A percentile compares a stretch with the other conserved stretches of the same genome.
These are phyloP conservation scores for Catocala nupta DNA, from an alignment of 2,888 invertebrate genomes.

Conservation along the genomic window DNA sequence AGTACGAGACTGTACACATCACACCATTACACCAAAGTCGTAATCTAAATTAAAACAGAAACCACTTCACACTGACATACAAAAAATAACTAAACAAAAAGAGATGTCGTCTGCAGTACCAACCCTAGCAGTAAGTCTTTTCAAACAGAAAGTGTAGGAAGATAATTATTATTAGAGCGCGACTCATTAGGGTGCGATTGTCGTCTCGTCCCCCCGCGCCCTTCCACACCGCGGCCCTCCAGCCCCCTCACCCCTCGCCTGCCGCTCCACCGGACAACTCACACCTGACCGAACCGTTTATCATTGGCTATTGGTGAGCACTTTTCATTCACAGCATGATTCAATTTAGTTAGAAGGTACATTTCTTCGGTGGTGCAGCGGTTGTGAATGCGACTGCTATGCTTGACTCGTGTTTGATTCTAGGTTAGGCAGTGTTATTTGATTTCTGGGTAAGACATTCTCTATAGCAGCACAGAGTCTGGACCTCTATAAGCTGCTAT, in stretches of 20 bases:
- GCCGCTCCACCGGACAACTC: slow-evolving; percentile 60
- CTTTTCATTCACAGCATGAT: slow-evolving; percentile 68
- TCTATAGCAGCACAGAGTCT: too few species aligned
- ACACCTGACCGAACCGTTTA: slow-evolving; percentile 76
- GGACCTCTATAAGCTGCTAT: too few species aligned
- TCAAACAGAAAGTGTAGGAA: slow-evolving; percentile 84
- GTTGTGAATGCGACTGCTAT: too few species aligned
- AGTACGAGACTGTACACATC: too few species aligned
- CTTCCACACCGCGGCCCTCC: slow-evolving; percentile 19
- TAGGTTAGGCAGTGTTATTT: too few species aligned
- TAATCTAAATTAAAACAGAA: too few species aligned
- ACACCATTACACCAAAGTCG: too few species aligned
- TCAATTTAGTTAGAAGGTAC: background rate
- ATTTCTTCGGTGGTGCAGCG: background rate
- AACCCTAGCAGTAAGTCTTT: slow-evolving; percentile 71
- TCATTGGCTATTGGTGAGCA: slow-evolving; percentile 75
- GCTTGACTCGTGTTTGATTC: too few species aligned
- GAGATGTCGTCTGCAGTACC: slow-evolving; percentile 23
- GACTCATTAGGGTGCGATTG: slow-evolving; percentile 86
- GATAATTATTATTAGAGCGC: slow-evolving; percentile 85
- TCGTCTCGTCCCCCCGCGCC: slow-evolving; percentile 58
- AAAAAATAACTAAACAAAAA: too few species aligned
- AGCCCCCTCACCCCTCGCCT: slow-evolving; percentile 29
- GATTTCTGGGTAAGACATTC: too few species aligned
- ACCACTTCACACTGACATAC: too few species aligned